Evolutionary conservation across 2,113 vertebrate genomes (phyloP).

Genomic region (Ceyx margarethae): DNA sequence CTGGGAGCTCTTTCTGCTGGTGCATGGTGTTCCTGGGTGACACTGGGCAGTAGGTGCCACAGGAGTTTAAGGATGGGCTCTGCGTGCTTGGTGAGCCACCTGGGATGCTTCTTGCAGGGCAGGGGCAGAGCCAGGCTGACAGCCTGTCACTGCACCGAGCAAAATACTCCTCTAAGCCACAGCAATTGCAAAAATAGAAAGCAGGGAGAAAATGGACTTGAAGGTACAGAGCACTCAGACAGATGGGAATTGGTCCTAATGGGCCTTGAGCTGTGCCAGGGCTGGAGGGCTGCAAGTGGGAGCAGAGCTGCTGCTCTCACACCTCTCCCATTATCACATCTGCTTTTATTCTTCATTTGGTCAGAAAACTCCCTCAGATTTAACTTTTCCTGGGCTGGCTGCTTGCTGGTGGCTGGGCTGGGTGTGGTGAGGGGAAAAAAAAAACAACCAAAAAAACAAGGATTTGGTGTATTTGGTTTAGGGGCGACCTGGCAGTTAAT

Average conservation of each 20-base stretch:
- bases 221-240: neutral
- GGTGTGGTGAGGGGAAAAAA: neutral
- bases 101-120: neutral
- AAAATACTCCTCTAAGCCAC: neutral
- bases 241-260: neutral
- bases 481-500: neutral
- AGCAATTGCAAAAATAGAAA: constrained; percentile 15
- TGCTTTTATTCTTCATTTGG: neutral
- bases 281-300: neutral
- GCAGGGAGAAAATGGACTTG: constrained; percentile 14
- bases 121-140: neutral
- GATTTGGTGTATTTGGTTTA: too few species aligned
- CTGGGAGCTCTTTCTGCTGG: fast-evolving
- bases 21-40: neutral
- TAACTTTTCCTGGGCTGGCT: neutral
- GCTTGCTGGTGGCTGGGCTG: neutral
- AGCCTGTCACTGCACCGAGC: neutral
- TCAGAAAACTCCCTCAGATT: neutral
- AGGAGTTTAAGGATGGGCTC: neutral
- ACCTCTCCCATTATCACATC: neutral
- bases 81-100: neutral
- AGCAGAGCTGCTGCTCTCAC: neutral
- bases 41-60: neutral
- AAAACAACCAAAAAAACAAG: too few species aligned
- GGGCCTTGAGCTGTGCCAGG: neutral